Evolutionary conservation across 2,888 invertebrate species (phyloP), one percentile per base, ranked within the genome.

Genomic region (Tetragonisca angustula): DNA sequence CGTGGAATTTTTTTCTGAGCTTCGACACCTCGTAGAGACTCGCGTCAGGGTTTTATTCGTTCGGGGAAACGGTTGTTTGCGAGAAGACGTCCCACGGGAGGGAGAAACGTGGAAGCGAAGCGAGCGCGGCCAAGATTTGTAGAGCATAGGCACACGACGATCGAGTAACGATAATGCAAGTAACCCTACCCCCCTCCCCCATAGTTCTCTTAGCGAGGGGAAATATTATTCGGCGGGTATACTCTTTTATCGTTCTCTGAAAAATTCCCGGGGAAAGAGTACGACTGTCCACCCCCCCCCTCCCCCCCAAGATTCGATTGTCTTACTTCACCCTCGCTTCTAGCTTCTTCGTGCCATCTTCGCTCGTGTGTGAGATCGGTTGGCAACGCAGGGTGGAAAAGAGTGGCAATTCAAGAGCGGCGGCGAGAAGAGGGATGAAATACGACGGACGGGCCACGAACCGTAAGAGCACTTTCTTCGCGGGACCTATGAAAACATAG

Each of bases 401-500:
- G 64, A 70, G 73, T 32, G 62, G 72, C 79, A 83, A 81, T 69
- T 80, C 59, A 79, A 80, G 79, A 65, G 83, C 65, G 76, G 84
- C 78, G 67, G 76, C 21, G 56, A 78, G 72, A 71, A 71, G 71
- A 74, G 79, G 77, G 73, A 79, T 83, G 87, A 86, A 78, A 87
- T 82, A 86, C 85, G 86, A 86, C 78, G 87, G 72, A 76, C 81
- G 84, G 79, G 70, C 43, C 78, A 75, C 81, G 83, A 68, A 84
- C 74, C 75, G 74, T 79, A 79, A 85, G 81, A 86, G 85, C 83
- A 87, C 71, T 87, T 83, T 78, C 86, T 85, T 86, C 81, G 79
- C 49, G 79, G 43, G 77, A 87, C 86, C 88, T 87, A 81, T 85
- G 87, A 89, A 90, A 90, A 89, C 88, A 87, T 84, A 83, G 84